Base-by-base conservation (phyloP, 2,797 vertebrate genomes). In the Alosa sapidissima region DNA sequence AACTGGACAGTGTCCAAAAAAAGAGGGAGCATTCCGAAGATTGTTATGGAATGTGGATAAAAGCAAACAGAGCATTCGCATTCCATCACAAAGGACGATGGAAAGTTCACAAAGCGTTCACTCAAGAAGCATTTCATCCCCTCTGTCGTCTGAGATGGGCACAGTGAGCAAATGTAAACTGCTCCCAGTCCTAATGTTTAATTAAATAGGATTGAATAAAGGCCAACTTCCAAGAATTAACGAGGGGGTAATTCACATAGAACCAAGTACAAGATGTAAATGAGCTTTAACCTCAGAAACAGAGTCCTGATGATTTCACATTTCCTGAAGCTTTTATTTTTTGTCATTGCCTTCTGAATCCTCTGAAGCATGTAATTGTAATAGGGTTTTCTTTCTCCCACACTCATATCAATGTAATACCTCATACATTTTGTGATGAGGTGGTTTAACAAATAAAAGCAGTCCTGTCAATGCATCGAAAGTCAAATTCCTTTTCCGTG, bases 161-260 rank as follows among this genome's bases (percentile, higher is more conserved):
- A 8, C 14, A 9, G 72, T 47, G 72, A 45, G 72, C 36, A 78
- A 78, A 78, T 78, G 36, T 78, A 16, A 36, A 78, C 72, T 45
- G 10, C 28, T 41, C 41, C 6, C 41, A 21, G 72, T 16, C 36
- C 41, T 78, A 78, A 78, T 78, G 72, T 78, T 78, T 47, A 78
- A 78, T 78, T 78, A 78, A 78, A 47, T 2, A 75, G 16, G 72
- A 78, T 62, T 47, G 72, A 62, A 58, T 84, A 87, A 14, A 36
- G 89, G 82, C 88, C 89, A 91, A 88, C 91, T 91, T 87, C 82
- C n/a, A 83, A 91, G 92, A 90, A 93, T 93, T 93, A 92, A 93
- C 89, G 90, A 90, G 89, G 3, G 28, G 85, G 90, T 87, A 84
- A 88, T 83, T 89, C 13, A 48, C 88, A 89, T 86, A 90, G 84